Conservation (phyloP, 23 tunicate genomes). For the Diplosoma virens region DNA sequence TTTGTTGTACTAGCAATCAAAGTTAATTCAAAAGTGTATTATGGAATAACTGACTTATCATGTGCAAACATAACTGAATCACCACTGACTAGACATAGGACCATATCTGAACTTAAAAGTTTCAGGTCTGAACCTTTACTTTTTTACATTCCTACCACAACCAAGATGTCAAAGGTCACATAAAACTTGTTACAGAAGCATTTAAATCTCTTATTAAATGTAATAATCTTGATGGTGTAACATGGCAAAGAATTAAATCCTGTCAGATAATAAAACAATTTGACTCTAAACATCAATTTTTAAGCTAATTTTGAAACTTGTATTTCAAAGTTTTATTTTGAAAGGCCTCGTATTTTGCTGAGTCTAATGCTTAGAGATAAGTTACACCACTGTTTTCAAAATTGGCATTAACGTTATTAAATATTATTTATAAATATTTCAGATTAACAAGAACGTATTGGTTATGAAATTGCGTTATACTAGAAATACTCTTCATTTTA, state of each 20-base stretch:
- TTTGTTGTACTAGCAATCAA: neutral
- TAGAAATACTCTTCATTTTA: neutral
- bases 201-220: neutral
- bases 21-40: neutral
- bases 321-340: neutral
- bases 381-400: neutral
- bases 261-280: neutral
- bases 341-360: neutral
- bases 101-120: neutral
- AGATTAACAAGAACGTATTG: neutral
- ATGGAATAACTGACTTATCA: neutral
- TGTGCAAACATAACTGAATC: neutral
- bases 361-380: neutral
- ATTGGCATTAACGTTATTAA: neutral
- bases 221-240: neutral
- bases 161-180: neutral
- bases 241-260: neutral
- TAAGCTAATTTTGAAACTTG: neutral
- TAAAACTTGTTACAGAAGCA: neutral
- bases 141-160: neutral
- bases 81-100: neutral
- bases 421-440: neutral
- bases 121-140: neutral
- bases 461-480: neutral
- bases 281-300: neutral